phyloP scores from a whole-genome alignment of 2,888 invertebrate genomes.

The Hirtodrosophila histrioides region DNA sequence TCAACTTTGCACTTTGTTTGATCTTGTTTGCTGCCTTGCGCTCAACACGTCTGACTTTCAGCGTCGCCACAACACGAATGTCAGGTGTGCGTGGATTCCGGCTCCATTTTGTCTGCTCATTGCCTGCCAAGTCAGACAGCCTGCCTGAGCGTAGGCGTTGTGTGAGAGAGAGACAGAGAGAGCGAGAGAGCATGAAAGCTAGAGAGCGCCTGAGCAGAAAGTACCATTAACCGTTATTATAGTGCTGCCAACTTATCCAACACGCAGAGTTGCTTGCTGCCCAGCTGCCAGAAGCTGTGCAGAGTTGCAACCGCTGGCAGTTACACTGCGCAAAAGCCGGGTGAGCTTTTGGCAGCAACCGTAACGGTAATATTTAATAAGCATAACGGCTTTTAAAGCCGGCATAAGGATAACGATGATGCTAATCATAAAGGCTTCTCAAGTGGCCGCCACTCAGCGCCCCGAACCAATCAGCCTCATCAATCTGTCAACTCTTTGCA shows the following conservation, averaged over 20 bases:
- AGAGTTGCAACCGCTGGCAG: slow-evolving; percentile 51
- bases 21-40: slow-evolving; percentile 53
- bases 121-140: slow-evolving; percentile 26
- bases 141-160: slow-evolving; percentile 37
- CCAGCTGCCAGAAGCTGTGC: slow-evolving; percentile 49
- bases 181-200: slow-evolving; percentile 10
- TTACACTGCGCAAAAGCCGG: slow-evolving; percentile 48
- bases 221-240: slow-evolving; percentile 73
- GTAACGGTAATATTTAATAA: slow-evolving; percentile 24
- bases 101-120: slow-evolving; percentile 63
- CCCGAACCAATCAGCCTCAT: slow-evolving; percentile 56
- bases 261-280: slow-evolving; percentile 59
- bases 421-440: slow-evolving; percentile 58
- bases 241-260: slow-evolving; percentile 61
- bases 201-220: slow-evolving; percentile 33
- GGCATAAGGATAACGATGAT: slow-evolving; percentile 53
- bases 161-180: slow-evolving; percentile 21
- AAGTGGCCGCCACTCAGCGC: slow-evolving; percentile 56
- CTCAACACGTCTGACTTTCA: slow-evolving; percentile 79
- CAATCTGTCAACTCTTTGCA: slow-evolving; percentile 71
- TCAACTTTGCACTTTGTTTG: slow-evolving; percentile 57
- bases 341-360: slow-evolving; percentile 40
- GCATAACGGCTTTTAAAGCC: slow-evolving; percentile 26
- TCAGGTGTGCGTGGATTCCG: slow-evolving; percentile 80
- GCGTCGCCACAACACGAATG: slow-evolving; percentile 81